phyloP scores from a whole-genome alignment of 2,888 invertebrate genomes.

The Trachelus iudaicus region DNA sequence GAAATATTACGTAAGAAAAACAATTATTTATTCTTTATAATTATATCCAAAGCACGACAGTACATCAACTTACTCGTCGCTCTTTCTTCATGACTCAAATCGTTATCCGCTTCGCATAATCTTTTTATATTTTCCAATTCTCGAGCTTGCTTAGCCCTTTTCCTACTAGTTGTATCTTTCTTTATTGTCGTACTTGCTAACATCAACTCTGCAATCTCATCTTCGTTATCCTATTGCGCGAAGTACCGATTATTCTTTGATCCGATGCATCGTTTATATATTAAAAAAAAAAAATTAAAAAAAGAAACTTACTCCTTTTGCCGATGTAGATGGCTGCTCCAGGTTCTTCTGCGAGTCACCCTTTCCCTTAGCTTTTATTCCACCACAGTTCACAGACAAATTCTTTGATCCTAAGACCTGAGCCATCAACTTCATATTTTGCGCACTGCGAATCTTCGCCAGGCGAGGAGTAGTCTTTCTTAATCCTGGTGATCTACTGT shows the following conservation, averaged over 20 bases:
- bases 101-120: constrained; percentile 67
- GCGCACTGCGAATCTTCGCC: constrained; percentile 61
- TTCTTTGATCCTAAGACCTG: constrained; percentile 54
- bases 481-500: constrained; percentile 45
- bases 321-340: constrained; percentile 33
- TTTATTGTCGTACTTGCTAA: constrained; percentile 69
- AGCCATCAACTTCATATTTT: constrained; percentile 61
- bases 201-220: constrained; percentile 71
- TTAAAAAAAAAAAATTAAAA: not conserved
- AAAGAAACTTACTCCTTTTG: constrained; percentile 43
- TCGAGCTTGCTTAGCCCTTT: constrained; percentile 67
- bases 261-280: not conserved
- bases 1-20: constrained; percentile 16
- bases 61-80: constrained; percentile 64
- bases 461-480: constrained; percentile 59
- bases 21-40: not conserved
- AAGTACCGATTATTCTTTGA: not conserved
- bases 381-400: constrained; percentile 36
- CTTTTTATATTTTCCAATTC: constrained; percentile 68
- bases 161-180: constrained; percentile 61
- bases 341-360: constrained; percentile 34
- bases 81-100: constrained; percentile 66
- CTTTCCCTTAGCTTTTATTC: constrained; percentile 47
- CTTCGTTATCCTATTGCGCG: constrained; percentile 67
- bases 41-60: not conserved